Base-by-base conservation (phyloP, 1,140 invertebrate species). In the roundworm (Caenorhabditis elegans) region DNA sequence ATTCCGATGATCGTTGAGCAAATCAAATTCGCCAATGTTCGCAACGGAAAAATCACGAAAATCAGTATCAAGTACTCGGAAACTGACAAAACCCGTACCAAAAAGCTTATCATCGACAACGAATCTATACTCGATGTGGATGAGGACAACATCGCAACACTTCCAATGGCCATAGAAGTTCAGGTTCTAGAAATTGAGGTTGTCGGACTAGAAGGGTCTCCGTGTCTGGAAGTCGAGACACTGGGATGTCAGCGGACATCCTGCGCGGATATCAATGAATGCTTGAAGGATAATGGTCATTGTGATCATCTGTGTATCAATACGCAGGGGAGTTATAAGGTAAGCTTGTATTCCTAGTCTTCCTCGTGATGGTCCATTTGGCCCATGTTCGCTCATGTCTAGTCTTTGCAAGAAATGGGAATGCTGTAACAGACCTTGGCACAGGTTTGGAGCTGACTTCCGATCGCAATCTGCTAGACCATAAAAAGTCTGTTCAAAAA, bases 131-230 rank as follows among this genome's bases (percentile, higher is more conserved):
- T 70, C 60, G 4, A 43, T 2, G 76, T 77, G 2, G 48, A 77
- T 90, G 96, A 10, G 96, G 95, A 53, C 84, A 86, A 0, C 94
- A 96, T 39, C 89, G 97, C 1, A 96, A 96, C 60, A 88, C 90
- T 98, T 17, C 95, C 95, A 0, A 93, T 94, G 82, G 95, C 96
- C 0, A 94, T 98, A 82, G 96, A 98, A 91, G 94, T 95, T 0
- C 93, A 95, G 83, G 96, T 94, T 86, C 91, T 81, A n/a, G 80
- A 95, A 89, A 88, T 98, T 46, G 96, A 98, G 92, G 92, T 97
- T 19, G 95, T 97, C 93, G 96, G 95, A 8, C 97, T 95, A 90
- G 94, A 94, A 0, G 92, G 95, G 83, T 92, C 96, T 83, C 95
- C 96, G 87, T 98, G 96, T 89, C 92, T 92, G 11, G 80, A 79